These are phyloP conservation scores for Cyphotilapia sp. DNA, from an alignment of 2,113 vertebrate species.

Conservation along the genomic window DNA sequence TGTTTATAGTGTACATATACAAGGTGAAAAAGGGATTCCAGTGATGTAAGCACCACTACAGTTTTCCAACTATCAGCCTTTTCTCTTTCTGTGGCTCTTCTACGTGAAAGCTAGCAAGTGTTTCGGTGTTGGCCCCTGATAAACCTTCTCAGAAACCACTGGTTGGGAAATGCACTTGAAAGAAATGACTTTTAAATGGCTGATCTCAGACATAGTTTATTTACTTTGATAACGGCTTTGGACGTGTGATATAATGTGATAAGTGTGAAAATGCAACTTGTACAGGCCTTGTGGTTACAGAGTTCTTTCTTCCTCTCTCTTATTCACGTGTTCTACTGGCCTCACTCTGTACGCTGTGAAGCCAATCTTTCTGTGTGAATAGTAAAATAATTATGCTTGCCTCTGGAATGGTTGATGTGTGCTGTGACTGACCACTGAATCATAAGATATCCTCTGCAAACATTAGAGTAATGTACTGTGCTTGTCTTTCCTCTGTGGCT, in stretches of 20 bases:
- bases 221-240: not conserved
- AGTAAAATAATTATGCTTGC: not conserved
- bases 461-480: not conserved
- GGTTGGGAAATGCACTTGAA: not conserved
- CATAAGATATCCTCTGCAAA: not conserved
- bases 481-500: not conserved
- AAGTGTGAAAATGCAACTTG: not conserved
- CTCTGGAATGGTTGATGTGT: not conserved
- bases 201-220: not conserved
- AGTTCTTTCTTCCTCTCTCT: not conserved
- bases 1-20: conserved; percentile 45
- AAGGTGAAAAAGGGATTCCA: not conserved
- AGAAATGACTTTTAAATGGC: not conserved
- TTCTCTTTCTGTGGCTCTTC: conserved; percentile 4
- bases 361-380: not conserved
- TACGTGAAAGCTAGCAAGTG: not conserved
- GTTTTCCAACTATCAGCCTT: not conserved
- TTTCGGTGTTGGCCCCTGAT: not conserved
- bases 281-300: not conserved
- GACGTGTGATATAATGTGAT: not conserved
- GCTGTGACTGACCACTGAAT: not conserved
- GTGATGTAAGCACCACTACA: not conserved
- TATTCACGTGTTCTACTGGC: not conserved
- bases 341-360: not conserved
- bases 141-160: not conserved